Evolutionary conservation across 2,888 invertebrate genomes (phyloP).

Genomic region (Tiliacea citrago): DNA sequence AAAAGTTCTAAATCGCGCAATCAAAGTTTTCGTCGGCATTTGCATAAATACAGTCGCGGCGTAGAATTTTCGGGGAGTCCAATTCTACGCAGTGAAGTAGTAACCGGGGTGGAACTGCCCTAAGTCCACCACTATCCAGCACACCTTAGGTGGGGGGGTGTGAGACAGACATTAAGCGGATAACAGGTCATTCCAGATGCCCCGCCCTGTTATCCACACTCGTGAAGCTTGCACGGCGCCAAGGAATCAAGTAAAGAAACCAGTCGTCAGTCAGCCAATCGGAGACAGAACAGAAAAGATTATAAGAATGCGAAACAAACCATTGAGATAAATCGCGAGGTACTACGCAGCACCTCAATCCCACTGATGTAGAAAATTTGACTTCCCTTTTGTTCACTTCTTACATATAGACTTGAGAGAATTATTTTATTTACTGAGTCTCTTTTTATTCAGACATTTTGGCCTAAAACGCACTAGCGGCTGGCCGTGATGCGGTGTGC

Average conservation of each 20-base stretch:
- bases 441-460: too few relatives aligned
- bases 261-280: slow-evolving; percentile 22
- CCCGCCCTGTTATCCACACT: slow-evolving; percentile 19
- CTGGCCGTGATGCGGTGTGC: too few relatives aligned
- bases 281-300: too few relatives aligned
- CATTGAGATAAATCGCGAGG: too few relatives aligned
- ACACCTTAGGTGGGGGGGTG: slow-evolving; percentile 22
- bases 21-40: slow-evolving; percentile 28
- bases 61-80: background rate
- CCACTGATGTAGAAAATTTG: slow-evolving; percentile 50
- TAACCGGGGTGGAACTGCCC: slow-evolving; percentile 39
- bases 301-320: too few relatives aligned
- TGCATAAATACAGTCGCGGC: background rate
- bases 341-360: slow-evolving; percentile 41
- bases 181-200: slow-evolving; percentile 6
- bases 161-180: slow-evolving; percentile 24
- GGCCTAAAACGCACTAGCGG: too few relatives aligned
- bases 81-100: slow-evolving; percentile 50
- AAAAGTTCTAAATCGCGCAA: slow-evolving; percentile 34
- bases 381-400: slow-evolving; percentile 37
- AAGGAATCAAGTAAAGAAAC: background rate
- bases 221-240: slow-evolving; percentile 10
- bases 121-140: slow-evolving; percentile 26
- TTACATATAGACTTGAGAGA: too few relatives aligned
- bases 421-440: too few relatives aligned